Evolutionary conservation across 2,888 invertebrate genomes (phyloP).

Genomic region (Dendrolimus houi): DNA sequence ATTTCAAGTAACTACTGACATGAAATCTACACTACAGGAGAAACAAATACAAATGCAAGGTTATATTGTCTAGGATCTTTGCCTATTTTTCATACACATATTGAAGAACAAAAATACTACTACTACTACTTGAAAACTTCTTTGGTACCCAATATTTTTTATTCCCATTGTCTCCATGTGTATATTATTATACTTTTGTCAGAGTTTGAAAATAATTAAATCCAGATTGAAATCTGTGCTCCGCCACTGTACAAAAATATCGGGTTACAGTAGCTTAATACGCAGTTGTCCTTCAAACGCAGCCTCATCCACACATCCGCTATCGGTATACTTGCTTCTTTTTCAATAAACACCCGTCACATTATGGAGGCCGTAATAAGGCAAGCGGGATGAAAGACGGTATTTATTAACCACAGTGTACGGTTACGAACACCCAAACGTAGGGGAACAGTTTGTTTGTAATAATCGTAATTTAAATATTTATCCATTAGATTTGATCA

Average conservation of each 20-base stretch:
- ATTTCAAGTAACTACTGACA: no score
- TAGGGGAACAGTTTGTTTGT: conserved; percentile 47
- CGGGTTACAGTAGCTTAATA: conserved; percentile 57
- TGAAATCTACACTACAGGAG: no score
- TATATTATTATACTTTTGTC: conserved; percentile 12
- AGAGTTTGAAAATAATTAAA: conserved; percentile 2
- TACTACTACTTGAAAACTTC: no score
- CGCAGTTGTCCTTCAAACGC: conserved; percentile 34
- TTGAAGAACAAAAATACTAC: no score
- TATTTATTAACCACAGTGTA: conserved; percentile 53
- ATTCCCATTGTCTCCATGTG: not conserved
- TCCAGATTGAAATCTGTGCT: not conserved
- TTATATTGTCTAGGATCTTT: no score
- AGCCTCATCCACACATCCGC: conserved; percentile 41
- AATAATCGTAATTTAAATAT: conserved; percentile 49
- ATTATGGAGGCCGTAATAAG: conserved; percentile 20
- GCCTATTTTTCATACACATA: no score
- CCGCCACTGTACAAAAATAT: conserved; percentile 18
- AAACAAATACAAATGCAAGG: no score
- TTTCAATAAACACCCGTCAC: conserved; percentile 34
- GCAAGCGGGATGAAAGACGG: conserved; percentile 60
- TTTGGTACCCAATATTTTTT: no score
- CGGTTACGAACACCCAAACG: conserved; percentile 44
- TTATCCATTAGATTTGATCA: conserved; percentile 33
- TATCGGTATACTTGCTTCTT: conserved; percentile 26